Evolutionary conservation across 2,797 vertebrate species (phyloP), one percentile per base, ranked within the genome.

Genomic region (Tiaroga cobitis): DNA sequence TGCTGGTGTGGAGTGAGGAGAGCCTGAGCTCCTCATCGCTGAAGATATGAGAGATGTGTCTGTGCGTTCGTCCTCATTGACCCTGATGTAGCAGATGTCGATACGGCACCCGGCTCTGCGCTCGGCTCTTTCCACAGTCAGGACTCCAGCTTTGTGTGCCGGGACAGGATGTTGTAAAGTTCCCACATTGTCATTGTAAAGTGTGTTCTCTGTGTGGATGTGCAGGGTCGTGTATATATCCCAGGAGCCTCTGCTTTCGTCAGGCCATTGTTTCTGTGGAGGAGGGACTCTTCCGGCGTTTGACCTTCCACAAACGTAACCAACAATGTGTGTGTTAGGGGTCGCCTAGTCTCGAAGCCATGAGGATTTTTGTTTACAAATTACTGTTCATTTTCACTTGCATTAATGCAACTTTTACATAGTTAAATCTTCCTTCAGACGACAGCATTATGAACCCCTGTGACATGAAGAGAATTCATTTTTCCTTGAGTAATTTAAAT

Each of bases 271-370:
- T 93, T 84, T 92, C 80, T 43, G 61, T 78, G 85, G 81, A 83
- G 88, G 80, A 88, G 88, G 91, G 87, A 88, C 75, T 82, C 91
- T 93, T 94, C 93, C 93, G 93, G 90, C 91, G 87, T 92, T 92
- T 90, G 86, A 90, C 89, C 89, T 91, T 90, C 81, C 21, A 59
- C 46, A 69, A 83, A 92, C 81, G 68, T 73, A 88, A 83, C 82
- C 26, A 68, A 29, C 26, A 68, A 21, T 16, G 16, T 49, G 46
- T 49, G 15, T 10, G 29, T 68, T 37, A 9, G 19, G 18, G 32
- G 34, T 37, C 34, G 29, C 21, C 29, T 4, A 37, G 19, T 73
- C n/a, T 49, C 3, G 10, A 76, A 26, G 49, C n/a, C 74, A 15
- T 6, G 34, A 24, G 32, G n/a, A 54, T 59, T 37, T 56, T 72